phyloP scores from a whole-genome alignment of 2,113 vertebrate species.

The Ornithorhynchus anatinus region DNA sequence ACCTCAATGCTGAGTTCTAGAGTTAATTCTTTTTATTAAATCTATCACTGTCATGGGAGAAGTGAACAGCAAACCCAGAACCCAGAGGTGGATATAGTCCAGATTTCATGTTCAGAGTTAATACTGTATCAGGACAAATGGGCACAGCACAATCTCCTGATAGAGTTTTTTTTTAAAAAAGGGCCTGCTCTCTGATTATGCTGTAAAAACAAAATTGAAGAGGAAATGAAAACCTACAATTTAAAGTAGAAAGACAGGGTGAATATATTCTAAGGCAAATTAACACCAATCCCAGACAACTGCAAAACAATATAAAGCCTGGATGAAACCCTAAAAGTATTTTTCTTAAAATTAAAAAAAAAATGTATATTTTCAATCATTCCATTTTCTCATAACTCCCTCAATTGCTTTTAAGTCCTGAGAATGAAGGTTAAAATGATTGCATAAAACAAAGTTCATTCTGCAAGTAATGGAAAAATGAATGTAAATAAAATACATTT shows the following conservation, averaged over 20 bases:
- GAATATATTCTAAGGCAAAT: too few relatives aligned
- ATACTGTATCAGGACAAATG: neutral
- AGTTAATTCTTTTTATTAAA: neutral
- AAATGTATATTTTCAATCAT: too few relatives aligned
- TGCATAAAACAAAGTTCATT: too few relatives aligned
- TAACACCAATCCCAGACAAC: too few relatives aligned
- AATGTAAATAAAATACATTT: constrained; percentile 5
- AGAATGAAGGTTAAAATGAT: too few relatives aligned
- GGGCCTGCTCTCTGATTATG: neutral
- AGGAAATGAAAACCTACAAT: neutral
- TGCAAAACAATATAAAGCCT: too few relatives aligned
- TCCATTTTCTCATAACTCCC: too few relatives aligned
- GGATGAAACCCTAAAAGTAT: too few relatives aligned
- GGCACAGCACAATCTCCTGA: neutral
- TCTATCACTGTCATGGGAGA: neutral
- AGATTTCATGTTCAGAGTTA: constrained; percentile 32
- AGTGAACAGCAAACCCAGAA: constrained; percentile 40
- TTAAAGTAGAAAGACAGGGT: too few relatives aligned
- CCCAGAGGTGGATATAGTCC: neutral
- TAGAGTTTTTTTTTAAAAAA: neutral
- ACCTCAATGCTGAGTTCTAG: constrained; percentile 37
- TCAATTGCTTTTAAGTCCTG: too few relatives aligned
- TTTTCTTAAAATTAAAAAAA: too few relatives aligned
- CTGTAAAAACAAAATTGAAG: neutral
- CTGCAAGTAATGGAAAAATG: too few relatives aligned